Base-by-base conservation (phyloP, 2,797 vertebrate genomes). In the Aselliscus stoliczkanus region DNA sequence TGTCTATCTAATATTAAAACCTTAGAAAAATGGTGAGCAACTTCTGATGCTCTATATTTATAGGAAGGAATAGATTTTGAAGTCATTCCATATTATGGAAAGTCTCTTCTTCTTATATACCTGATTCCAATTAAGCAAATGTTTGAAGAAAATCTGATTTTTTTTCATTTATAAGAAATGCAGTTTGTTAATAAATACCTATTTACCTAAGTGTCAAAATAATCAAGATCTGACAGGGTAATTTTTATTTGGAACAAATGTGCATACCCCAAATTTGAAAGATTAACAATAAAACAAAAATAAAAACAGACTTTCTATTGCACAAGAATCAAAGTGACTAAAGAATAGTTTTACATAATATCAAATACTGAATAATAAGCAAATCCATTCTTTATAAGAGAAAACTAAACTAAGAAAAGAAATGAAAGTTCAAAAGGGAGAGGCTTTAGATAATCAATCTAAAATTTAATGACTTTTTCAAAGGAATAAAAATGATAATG, bases 401-500 rank as follows among this genome's bases (percentile, higher is more conserved):
- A 21, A 89, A 65, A 80, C 50, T 58, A 85, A 88, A 93, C 64
- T 13, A 85, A 58, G 75, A 76, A 92, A 85, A 58, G 75, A 76
- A 92, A 76, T 80, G 18, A 72, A 65, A 70, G 23, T 94, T 79
- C 29, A 88, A 90, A 96, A 94, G n/a, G 14, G 10, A 90, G n/a
- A 73, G 7, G 23, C 56, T 88, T 93, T 44, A 73, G 25, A 42
- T 94, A 69, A 92, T 76, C 1, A 56, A 80, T 44, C 31, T 14
- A 88, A 92, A 92, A 82, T 34, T n/a, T 60, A 95, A 75, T 65
- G 56, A 44, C 62, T 86, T 95, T 96, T 95, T 94, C 84, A 85
- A 82, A 88, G 89, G 52, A 92, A 42, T 64, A 88, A 67, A 72
- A 90, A 82, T 91, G 60, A 83, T 87, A 14, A 92, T 47, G n/a